These are phyloP conservation scores for Meghimatium bilineatum DNA, from an alignment of 2,888 invertebrate genomes.

Conservation along the genomic window DNA sequence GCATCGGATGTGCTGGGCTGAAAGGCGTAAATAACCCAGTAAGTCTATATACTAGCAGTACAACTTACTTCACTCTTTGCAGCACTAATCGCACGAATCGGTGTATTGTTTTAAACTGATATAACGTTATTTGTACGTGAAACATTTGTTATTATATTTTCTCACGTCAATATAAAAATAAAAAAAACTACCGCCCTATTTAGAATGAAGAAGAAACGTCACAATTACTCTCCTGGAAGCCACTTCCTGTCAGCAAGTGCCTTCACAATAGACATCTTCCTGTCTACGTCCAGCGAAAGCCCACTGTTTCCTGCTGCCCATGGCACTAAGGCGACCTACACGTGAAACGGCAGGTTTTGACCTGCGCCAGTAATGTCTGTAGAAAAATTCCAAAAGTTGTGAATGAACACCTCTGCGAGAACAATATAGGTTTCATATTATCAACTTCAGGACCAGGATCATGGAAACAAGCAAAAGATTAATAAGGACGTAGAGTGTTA, in stretches of 20 bases:
- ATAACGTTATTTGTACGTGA: too few species aligned
- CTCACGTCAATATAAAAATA: background rate
- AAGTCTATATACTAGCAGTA: too few species aligned
- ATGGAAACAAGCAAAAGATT: background rate
- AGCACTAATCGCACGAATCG: too few species aligned
- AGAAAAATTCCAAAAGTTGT: too few species aligned
- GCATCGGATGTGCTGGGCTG: too few species aligned
- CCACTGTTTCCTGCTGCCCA: background rate
- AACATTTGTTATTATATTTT: background rate
- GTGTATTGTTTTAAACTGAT: too few species aligned
- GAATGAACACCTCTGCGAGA: background rate
- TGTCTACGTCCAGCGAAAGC: background rate
- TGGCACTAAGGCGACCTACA: background rate
- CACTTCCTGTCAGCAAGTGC: background rate
- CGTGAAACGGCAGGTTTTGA: conserved; percentile 1
- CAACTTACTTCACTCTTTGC: too few species aligned
- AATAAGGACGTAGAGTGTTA: background rate
- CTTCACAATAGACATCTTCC: background rate
- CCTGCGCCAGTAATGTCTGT: background rate
- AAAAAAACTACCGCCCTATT: background rate
- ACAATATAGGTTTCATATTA: conserved; percentile 1
- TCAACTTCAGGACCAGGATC: background rate
- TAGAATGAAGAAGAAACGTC: background rate
- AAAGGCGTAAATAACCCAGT: too few species aligned
- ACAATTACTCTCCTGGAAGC: background rate